Evolutionary conservation across 2,888 invertebrate species (phyloP).

Genomic region (Hyposoter didymator): DNA sequence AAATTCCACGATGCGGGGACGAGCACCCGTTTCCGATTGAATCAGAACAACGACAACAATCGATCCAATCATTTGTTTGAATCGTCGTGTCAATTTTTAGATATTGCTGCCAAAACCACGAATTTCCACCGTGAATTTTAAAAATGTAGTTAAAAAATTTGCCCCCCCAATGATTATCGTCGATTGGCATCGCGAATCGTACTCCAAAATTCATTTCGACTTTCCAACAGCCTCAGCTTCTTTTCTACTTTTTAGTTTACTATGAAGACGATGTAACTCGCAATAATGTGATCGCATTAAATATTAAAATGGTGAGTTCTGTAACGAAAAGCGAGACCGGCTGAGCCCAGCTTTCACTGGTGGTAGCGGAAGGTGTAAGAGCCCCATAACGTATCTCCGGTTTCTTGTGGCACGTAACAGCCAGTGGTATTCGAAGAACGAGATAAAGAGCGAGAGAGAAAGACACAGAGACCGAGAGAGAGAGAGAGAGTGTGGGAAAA

Average conservation of each 20-base stretch:
- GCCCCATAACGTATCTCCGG: conserved; percentile 55
- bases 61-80: background rate
- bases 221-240: background rate
- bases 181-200: background rate
- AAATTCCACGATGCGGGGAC: conserved; percentile 1
- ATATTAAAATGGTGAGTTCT: conserved; percentile 24
- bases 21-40: background rate
- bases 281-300: background rate
- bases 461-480: background rate
- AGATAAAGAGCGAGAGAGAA: conserved; percentile 34
- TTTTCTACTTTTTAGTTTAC: background rate
- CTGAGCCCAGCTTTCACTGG: conserved; percentile 60
- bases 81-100: background rate
- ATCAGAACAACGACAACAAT: background rate
- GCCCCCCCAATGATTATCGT: background rate
- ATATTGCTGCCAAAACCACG: background rate
- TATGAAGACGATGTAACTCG: background rate
- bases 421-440: conserved; percentile 19
- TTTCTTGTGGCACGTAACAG: conserved; percentile 51
- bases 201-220: background rate
- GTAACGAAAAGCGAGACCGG: conserved; percentile 42
- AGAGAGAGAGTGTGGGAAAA: conserved; percentile 15
- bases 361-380: conserved; percentile 51
- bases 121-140: background rate
- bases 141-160: background rate